phyloP scores from a whole-genome alignment of 2,113 vertebrate genomes.

The Vanacampus margaritifer region DNA sequence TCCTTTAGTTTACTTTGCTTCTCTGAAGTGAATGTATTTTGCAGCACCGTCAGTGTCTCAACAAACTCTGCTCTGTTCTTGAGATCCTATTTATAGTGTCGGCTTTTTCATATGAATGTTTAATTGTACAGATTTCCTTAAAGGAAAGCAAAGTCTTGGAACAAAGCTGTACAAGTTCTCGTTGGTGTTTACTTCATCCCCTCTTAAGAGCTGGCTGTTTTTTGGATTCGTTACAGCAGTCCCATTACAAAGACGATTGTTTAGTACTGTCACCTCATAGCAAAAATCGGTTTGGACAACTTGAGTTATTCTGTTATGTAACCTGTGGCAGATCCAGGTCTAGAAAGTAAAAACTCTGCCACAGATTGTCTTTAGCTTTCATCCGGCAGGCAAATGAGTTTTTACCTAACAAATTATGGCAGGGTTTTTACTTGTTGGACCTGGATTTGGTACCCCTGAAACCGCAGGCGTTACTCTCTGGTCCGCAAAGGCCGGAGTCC shows the following conservation, averaged over 20 bases:
- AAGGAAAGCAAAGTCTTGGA: slow-evolving; percentile 10
- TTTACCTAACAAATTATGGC: too few species aligned
- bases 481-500: too few species aligned
- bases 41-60: slow-evolving; percentile 12
- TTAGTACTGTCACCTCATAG: neutral
- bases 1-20: neutral
- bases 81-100: slow-evolving; percentile 43
- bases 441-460: too few species aligned
- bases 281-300: neutral
- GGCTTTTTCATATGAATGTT: slow-evolving; percentile 47
- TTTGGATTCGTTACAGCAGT: neutral
- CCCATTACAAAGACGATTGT: neutral
- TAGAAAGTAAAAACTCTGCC: too few species aligned
- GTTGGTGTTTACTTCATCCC: neutral
- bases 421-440: too few species aligned
- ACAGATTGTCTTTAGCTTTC: too few species aligned
- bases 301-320: too few species aligned
- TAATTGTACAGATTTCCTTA: slow-evolving; percentile 27
- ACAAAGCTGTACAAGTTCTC: slow-evolving; percentile 4
- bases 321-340: too few species aligned
- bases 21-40: slow-evolving; percentile 23
- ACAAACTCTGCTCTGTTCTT: slow-evolving; percentile 36
- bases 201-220: neutral
- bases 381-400: too few species aligned
- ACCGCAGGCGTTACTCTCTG: too few species aligned